Percentiles rank a stretch among this genome's conserved stretches.
These are phyloP conservation scores for Xestia ashworthii DNA, from an alignment of 2,888 invertebrate genomes.

Conservation along the genomic window DNA sequence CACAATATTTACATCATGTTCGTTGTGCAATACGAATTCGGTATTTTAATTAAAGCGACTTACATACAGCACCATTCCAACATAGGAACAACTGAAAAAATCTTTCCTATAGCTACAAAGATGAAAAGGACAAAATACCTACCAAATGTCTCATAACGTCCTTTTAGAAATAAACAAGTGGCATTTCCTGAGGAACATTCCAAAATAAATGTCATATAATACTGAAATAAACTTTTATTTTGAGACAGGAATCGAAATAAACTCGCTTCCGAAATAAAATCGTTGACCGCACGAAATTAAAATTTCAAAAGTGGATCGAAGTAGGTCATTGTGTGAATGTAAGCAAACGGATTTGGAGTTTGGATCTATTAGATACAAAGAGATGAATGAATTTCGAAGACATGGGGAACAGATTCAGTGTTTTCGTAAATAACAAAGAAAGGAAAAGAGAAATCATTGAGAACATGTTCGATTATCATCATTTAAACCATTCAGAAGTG, in stretches of 20 bases:
- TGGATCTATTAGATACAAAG: constrained; percentile 10
- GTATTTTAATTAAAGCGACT: background rate
- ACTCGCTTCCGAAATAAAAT: constrained; percentile 37
- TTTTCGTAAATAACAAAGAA: constrained; percentile 19
- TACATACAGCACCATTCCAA: constrained; percentile 16
- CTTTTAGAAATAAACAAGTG: background rate
- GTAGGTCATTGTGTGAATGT: constrained; percentile 52
- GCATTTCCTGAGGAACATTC: constrained; percentile 34
- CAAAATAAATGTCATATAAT: constrained; percentile 37
- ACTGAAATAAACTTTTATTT: constrained; percentile 51
- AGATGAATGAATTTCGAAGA: constrained; percentile 35
- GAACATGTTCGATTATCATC: constrained; percentile 1
- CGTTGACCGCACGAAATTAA: constrained; percentile 48
- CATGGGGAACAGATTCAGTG: background rate
- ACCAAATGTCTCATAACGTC: background rate
- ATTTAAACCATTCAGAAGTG: constrained; percentile 1
- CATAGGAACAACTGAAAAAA: constrained; percentile 5
- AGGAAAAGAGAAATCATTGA: background rate
- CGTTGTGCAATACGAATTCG: background rate
- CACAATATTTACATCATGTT: background rate
- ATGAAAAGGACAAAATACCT: background rate
- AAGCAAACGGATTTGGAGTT: constrained; percentile 31
- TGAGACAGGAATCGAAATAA: constrained; percentile 49
- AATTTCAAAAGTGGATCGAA: constrained; percentile 51
- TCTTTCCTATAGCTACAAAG: background rate